Percentiles rank a stretch among this genome's conserved stretches.
These are phyloP conservation scores for Centropus bengalensis DNA, from an alignment of 2,113 vertebrate genomes.

Conservation along the genomic window DNA sequence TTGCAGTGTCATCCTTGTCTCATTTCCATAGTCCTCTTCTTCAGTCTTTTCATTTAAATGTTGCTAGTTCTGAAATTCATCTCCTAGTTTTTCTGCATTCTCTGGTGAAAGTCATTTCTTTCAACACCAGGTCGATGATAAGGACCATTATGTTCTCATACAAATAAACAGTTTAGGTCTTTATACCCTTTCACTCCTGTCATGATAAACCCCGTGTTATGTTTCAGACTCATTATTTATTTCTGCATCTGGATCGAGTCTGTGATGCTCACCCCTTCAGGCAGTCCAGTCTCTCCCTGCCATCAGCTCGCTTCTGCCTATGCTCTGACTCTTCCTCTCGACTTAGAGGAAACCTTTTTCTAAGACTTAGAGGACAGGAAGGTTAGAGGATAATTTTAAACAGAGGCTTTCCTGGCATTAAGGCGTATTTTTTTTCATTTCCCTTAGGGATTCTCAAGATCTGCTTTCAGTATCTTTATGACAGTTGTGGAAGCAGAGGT, in stretches of 20 bases:
- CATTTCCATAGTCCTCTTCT: slow-evolving; percentile 30
- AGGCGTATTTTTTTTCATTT: background rate
- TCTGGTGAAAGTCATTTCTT: slow-evolving; percentile 39
- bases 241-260: background rate
- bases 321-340: background rate
- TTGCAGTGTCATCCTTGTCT: background rate
- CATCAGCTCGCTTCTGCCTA: background rate
- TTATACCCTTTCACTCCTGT: slow-evolving; percentile 23
- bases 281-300: background rate
- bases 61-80: slow-evolving; percentile 20
- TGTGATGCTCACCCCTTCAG: background rate
- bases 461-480: background rate
- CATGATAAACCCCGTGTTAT: background rate
- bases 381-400: background rate
- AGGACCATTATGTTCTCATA: slow-evolving; percentile 32
- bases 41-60: slow-evolving; percentile 35
- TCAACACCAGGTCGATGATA: background rate
- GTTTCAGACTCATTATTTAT: slow-evolving; percentile 12
- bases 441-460: background rate
- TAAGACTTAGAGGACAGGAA: background rate
- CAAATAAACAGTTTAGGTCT: slow-evolving; percentile 29
- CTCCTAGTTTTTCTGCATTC: slow-evolving; percentile 2
- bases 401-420: background rate
- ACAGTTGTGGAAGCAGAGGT: background rate
- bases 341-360: background rate